A percentile compares a stretch with the other conserved stretches of the same genome.
Conservation (phyloP, 2,113 vertebrate species). For the Mystacornis crossleyi region DNA sequence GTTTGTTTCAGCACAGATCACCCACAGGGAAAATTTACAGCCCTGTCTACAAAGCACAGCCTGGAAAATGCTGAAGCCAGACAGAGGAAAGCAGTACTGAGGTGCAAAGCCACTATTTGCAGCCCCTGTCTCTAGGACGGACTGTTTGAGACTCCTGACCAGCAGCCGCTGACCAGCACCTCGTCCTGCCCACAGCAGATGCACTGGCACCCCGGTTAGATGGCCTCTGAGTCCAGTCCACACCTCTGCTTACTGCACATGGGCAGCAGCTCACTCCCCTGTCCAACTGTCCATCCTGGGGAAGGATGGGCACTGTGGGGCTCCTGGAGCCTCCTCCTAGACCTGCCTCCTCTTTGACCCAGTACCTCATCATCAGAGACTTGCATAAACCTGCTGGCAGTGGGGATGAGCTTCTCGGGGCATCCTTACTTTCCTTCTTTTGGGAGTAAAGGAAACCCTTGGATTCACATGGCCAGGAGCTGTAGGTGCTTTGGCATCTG, state of each 20-base stretch:
- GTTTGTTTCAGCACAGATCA: not conserved
- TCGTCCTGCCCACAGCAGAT: not conserved
- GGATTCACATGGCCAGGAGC: not conserved
- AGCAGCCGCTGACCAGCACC: not conserved
- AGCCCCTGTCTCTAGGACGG: not conserved
- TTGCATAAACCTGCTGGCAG: not conserved
- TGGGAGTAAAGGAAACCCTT: not conserved
- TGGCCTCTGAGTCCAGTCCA: not conserved
- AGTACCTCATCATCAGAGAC: not conserved
- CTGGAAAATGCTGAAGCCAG: not conserved
- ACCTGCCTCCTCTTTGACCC: not conserved
- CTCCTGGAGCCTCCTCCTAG: not conserved
- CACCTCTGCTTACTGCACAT: not conserved
- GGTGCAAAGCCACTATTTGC: not conserved
- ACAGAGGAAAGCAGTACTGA: not conserved
- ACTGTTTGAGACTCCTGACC: not conserved
- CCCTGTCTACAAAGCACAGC: not conserved
- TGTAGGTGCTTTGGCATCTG: not conserved
- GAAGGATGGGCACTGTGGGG: accelerated
- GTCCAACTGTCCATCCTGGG: not conserved
- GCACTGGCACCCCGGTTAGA: accelerated
- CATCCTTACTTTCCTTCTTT: not conserved
- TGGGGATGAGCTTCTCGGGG: not conserved
- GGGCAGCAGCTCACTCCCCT: not conserved
- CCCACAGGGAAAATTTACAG: not conserved